Evolutionary conservation across 2,113 vertebrate genomes (phyloP), one percentile per base, ranked within the genome.

Genomic region (Amblyopsis rosae): DNA sequence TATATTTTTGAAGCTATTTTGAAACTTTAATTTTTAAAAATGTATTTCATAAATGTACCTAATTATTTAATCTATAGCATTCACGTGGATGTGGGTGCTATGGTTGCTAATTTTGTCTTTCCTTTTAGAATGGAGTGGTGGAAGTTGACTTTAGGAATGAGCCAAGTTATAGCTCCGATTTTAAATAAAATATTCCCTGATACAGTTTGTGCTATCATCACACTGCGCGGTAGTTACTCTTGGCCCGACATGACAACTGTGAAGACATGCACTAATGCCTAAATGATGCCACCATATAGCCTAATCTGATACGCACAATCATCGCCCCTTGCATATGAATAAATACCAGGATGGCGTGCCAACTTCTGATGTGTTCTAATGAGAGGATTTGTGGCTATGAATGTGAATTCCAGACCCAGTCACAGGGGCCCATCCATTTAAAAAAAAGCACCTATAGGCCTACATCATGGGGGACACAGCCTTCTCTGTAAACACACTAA

Each of bases 311-410:
- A 87, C 19, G 63, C 68, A 70, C 75, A 72, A 51, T 67, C 82
- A 32, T 77, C 48, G 65, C 12, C 45, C 66, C 63, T 82, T 75
- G 63, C 60, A 67, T 65, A 51, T 76, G 76, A 73, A 77, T 41
- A 71, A 82, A 83, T 89, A 86, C 82, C 85, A 87, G 70, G 59
- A 62, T 90, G 90, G 89, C 49, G 62, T 79, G 83, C 80, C 79
- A 76, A 69, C 76, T 59, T 70, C 81, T 90, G 89, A 90, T 90
- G 83, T 53, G 69, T 83, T 84, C 85, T 90, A 90, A 90, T 88
- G 86, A 92, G 87, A 79, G 67, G 57, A 65, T 41, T 41, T 41
- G 35, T 41, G 35, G 35, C 35, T 41, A 41, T 41, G 54, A 51
- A 62, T 47, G 35, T 67, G 49, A 41, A 60, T 62, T 63, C 26